Conservation (phyloP, 2,113 vertebrate genomes). For the Microcebus griseorufus region DNA sequence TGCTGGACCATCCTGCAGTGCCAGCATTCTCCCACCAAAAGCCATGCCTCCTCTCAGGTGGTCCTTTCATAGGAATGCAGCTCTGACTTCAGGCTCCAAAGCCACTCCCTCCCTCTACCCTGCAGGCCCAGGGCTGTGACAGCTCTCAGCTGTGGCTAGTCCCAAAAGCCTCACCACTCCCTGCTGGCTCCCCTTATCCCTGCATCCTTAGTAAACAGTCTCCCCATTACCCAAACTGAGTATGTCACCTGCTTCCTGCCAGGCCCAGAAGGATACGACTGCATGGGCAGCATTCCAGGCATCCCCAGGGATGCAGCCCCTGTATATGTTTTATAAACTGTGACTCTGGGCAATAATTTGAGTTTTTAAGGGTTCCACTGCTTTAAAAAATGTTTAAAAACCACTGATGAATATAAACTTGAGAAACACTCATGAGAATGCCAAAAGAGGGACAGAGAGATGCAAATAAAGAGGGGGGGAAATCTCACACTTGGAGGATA, state of each 20-base stretch:
- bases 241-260: background rate
- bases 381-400: background rate
- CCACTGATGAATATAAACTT: constrained; percentile 10
- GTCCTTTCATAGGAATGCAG: background rate
- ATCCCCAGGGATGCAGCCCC: background rate
- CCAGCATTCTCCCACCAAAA: background rate
- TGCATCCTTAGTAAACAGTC: background rate
- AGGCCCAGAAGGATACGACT: background rate
- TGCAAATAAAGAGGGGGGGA: background rate
- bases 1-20: background rate
- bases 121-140: too few relatives aligned
- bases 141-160: background rate
- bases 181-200: background rate
- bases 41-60: background rate
- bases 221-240: background rate
- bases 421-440: background rate
- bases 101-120: background rate
- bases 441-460: background rate
- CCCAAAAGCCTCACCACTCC: background rate
- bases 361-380: background rate
- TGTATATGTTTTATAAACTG: background rate
- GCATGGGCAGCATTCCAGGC: background rate
- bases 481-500: background rate
- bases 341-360: background rate
- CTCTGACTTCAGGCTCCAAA: background rate